phyloP scores from a whole-genome alignment of 2,797 vertebrate genomes.

The Halcyon chelicuti region DNA sequence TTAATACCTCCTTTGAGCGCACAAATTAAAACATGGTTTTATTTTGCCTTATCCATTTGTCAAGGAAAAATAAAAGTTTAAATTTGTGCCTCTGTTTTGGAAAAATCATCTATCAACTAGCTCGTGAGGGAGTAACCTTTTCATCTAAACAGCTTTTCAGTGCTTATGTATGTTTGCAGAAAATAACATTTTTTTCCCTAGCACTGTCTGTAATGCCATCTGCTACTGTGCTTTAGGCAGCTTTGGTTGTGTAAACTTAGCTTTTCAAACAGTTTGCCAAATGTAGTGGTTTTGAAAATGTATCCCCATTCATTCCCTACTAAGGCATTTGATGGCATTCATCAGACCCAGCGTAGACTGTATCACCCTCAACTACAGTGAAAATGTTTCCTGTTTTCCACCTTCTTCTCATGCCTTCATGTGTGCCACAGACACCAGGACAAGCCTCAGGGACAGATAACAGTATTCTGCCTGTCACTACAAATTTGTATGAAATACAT shows the following conservation, averaged over 20 bases:
- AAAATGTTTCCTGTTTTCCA: not conserved
- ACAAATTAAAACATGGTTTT: not conserved
- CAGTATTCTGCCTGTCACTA: not conserved
- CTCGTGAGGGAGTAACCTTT: constrained; percentile 15
- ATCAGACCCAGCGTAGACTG: not conserved
- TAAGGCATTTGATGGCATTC: not conserved
- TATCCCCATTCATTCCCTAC: not conserved
- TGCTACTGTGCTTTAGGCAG: constrained; percentile 51
- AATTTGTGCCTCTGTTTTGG: not conserved
- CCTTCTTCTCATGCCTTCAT: not conserved
- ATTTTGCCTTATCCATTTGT: not conserved
- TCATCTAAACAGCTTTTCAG: constrained; percentile 1
- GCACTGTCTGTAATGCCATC: constrained; percentile 52
- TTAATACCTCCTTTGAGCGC: not conserved
- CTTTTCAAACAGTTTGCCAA: constrained; percentile 23
- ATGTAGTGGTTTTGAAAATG: constrained; percentile 13
- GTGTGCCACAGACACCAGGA: not conserved
- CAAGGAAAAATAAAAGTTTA: not conserved
- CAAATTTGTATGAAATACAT: not conserved
- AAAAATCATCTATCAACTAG: not conserved
- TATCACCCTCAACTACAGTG: not conserved
- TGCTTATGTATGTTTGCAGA: constrained; percentile 45
- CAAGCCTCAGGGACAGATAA: not conserved
- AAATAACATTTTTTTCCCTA: constrained; percentile 36
- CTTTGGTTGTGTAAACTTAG: constrained; percentile 36